Evolutionary conservation across 2,888 invertebrate species (phyloP), one percentile per base, ranked within the genome.

Genomic region (Anthophora plumipes): DNA sequence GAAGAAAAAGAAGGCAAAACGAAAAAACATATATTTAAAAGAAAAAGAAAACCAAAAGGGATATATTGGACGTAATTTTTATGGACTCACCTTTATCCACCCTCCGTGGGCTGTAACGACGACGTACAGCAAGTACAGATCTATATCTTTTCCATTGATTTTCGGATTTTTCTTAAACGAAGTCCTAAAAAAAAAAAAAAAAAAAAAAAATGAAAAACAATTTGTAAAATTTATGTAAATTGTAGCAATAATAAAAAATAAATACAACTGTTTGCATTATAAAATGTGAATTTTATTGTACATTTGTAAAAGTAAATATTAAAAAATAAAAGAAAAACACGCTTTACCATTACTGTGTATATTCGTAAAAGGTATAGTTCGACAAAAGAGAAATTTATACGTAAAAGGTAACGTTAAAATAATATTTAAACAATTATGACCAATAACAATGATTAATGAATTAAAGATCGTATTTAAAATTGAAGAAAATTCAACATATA

Each of bases 31-130:
- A 59, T 20, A 48, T n/a, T 60, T 63, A 8, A 20, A 46, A n/a
- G n/a, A n/a, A n/a, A n/a, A n/a, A n/a, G n/a, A n/a, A 12, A 14
- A 59, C 14, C 0, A 25, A 31, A 31, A 11, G 14, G 14, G 2
- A 14, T n/a, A n/a, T n/a, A n/a, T n/a, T n/a, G n/a, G n/a, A 14
- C 20, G 14, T 22, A 20, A 14, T 14, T 5, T 37, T 4, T 25
- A 64, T 69, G 43, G 55, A 91, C 93, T 94, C 94, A 99, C 99
- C 96, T 98, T 99, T 89, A 98, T 96, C 95, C 99, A 97, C 89
- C 99, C 99, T 89, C 99, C 99, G 90, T 97, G 95, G 85, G 97
- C 96, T 89, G 97, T 98, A 68, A 99, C 99, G 92, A 98, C 95
- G 90, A 96, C 96, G 94, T 99, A 99, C 88, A 99, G 96, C 82